Percentiles rank a stretch among this genome's conserved stretches.
These are phyloP conservation scores for Cnemophilus loriae DNA, from an alignment of 2,113 vertebrate genomes.

Conservation along the genomic window DNA sequence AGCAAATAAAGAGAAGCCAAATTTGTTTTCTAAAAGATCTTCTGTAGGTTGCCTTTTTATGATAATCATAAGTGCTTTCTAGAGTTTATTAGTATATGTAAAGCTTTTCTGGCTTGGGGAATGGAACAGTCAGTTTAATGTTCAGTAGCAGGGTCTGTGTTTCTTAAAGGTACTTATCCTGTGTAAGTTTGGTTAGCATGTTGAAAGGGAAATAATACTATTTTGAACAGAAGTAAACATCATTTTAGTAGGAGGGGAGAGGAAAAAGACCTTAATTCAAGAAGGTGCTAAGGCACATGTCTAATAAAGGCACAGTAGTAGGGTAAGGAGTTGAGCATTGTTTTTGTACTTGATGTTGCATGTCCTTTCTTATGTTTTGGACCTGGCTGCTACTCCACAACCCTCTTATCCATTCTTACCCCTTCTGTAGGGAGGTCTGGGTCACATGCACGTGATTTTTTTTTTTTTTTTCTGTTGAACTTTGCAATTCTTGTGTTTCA, in stretches of 20 bases:
- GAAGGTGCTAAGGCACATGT: not conserved
- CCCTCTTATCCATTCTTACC: not conserved
- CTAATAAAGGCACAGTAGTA: not conserved
- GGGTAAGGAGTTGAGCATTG: not conserved
- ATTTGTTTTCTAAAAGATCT: not conserved
- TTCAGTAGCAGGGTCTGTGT: not conserved
- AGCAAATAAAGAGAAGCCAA: not conserved
- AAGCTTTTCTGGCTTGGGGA: not conserved
- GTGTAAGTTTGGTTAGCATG: not conserved
- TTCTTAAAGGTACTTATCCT: not conserved
- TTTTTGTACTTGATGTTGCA: not conserved
- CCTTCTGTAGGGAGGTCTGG: not conserved
- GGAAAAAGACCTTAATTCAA: not conserved
- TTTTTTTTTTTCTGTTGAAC: not conserved
- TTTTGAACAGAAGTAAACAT: not conserved
- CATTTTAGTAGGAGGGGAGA: not conserved
- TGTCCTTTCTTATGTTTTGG: not conserved
- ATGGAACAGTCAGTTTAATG: not conserved
- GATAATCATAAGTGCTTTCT: not conserved
- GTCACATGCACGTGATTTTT: rapidly evolving
- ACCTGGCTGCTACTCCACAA: not conserved
- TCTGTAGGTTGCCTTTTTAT: not conserved
- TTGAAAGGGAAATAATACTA: not conserved
- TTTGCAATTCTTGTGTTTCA: not conserved
- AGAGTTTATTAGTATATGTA: not conserved